phyloP scores from a whole-genome alignment of 2,797 vertebrate genomes.

The Falco cherrug region DNA sequence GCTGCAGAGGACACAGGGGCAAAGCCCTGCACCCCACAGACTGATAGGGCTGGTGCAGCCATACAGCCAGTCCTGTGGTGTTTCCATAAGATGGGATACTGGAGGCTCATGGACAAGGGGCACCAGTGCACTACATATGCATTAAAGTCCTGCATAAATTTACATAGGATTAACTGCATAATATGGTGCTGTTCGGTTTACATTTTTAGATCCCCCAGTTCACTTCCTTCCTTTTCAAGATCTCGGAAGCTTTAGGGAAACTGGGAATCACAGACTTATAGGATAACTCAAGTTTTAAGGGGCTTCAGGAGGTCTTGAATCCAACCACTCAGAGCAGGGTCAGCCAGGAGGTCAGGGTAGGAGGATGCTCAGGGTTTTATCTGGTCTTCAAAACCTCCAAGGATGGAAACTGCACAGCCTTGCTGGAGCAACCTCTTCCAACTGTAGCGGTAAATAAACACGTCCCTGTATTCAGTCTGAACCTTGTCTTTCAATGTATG shows the following conservation, averaged over 20 bases:
- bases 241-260: neutral
- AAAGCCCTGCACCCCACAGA: neutral
- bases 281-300: neutral
- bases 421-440: neutral
- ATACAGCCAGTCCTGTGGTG: neutral
- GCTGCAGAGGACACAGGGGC: neutral
- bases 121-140: neutral
- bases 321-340: neutral
- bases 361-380: neutral
- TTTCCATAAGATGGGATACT: neutral
- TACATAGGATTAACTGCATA: neutral
- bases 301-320: neutral
- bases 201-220: neutral
- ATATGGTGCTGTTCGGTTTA: neutral
- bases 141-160: neutral
- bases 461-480: neutral
- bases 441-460: neutral
- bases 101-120: neutral
- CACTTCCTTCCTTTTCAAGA: neutral
- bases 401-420: neutral
- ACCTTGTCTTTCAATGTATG: neutral
- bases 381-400: neutral
- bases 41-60: neutral
- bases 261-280: neutral
- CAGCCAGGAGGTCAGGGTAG: neutral